Evolutionary conservation across 2,113 vertebrate genomes (phyloP).

Genomic region (Actenoides lindsayi): DNA sequence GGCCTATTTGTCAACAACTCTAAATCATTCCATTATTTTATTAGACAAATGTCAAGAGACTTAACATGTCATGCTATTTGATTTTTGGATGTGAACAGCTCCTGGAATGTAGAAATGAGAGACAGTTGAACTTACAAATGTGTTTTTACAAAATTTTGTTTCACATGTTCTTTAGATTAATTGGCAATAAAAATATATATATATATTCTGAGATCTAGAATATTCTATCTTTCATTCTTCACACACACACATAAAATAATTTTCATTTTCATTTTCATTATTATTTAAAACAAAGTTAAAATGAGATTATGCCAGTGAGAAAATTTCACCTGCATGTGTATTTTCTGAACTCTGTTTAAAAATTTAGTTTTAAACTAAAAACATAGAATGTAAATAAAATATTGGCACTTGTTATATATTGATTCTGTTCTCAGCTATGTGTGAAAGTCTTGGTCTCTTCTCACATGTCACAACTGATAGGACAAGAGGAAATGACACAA

Average conservation of each 20-base stretch:
- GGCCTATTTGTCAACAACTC: not conserved
- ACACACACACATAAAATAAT: not conserved
- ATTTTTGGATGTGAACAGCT: not conserved
- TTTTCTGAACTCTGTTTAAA: not conserved
- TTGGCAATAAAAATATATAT: not conserved
- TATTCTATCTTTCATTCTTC: not conserved
- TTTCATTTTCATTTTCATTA: not conserved
- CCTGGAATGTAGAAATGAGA: not conserved
- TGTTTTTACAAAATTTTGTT: not conserved
- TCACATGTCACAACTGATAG: too few species aligned
- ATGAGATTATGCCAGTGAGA: not conserved
- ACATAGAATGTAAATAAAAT: not conserved
- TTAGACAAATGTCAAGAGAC: not conserved
- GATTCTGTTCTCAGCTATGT: not conserved
- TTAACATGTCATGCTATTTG: not conserved
- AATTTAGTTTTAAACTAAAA: not conserved
- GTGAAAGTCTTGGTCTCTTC: not conserved
- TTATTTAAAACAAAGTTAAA: not conserved
- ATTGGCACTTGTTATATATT: not conserved
- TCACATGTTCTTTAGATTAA: not conserved
- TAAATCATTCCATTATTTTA: not conserved
- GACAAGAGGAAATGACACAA: too few species aligned
- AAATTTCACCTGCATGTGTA: not conserved
- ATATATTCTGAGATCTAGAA: not conserved
- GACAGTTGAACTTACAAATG: not conserved